phyloP scores from a whole-genome alignment of 2,113 vertebrate species.

The Indicator maculatus region DNA sequence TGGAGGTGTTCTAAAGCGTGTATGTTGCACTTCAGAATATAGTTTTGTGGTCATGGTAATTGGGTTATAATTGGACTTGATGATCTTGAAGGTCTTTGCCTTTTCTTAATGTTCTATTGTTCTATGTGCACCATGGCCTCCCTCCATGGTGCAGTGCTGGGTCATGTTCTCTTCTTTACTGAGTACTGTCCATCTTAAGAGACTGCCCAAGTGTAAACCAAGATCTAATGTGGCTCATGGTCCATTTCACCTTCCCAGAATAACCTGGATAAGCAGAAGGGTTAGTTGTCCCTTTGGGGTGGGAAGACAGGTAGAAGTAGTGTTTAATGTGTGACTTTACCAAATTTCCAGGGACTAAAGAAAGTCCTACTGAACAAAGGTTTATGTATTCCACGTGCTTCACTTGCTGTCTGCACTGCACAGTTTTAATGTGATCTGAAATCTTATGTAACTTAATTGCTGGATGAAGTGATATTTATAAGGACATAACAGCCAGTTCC shows the following conservation, averaged over 20 bases:
- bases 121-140: not conserved
- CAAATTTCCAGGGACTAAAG: not conserved
- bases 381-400: not conserved
- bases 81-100: too few species aligned
- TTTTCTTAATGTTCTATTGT: too few species aligned
- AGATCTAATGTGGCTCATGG: not conserved
- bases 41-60: too few species aligned
- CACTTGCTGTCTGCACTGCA: not conserved
- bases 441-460: not conserved
- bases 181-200: not conserved
- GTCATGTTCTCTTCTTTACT: not conserved
- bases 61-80: too few species aligned
- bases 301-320: not conserved
- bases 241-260: not conserved
- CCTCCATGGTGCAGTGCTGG: not conserved
- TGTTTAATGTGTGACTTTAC: not conserved
- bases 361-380: not conserved
- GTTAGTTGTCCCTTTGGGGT: not conserved
- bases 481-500: conserved; percentile 35
- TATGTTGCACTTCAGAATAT: too few species aligned
- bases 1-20: too few species aligned
- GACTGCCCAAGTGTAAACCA: not conserved
- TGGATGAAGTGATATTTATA: conserved; percentile 19
- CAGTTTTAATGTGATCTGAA: conserved; percentile 10
- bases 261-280: not conserved